Percentiles rank a stretch among this genome's conserved stretches.
phyloP scores from a whole-genome alignment of 2,888 invertebrate species.

The Spodoptera picta region DNA sequence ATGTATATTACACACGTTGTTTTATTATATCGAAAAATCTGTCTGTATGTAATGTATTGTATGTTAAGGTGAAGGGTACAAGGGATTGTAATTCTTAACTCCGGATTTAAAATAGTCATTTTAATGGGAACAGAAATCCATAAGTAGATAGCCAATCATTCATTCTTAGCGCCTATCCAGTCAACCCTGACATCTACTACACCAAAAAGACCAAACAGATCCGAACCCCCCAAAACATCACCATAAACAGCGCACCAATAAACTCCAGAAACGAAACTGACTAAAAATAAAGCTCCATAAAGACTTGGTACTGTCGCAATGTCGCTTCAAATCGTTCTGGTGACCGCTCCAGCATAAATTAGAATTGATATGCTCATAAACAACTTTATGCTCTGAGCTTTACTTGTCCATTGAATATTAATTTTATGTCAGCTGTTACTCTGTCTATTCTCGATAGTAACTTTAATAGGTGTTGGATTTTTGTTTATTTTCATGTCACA shows the following conservation, averaged over 20 bases:
- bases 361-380: slow-evolving; percentile 53
- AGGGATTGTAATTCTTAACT: too few relatives aligned
- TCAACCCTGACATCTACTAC: too few relatives aligned
- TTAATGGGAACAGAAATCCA: too few relatives aligned
- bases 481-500: background rate
- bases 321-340: slow-evolving; percentile 42
- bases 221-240: slow-evolving; percentile 5
- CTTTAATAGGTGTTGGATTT: slow-evolving; percentile 15
- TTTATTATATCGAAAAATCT: too few relatives aligned
- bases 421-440: slow-evolving; percentile 51
- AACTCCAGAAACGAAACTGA: slow-evolving; percentile 25
- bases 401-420: slow-evolving; percentile 53
- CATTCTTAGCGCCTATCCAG: too few relatives aligned
- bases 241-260: slow-evolving; percentile 22
- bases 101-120: too few relatives aligned
- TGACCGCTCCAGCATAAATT: slow-evolving; percentile 52
- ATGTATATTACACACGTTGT: too few relatives aligned
- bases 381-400: slow-evolving; percentile 49
- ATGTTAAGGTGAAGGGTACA: too few relatives aligned
- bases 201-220: background rate
- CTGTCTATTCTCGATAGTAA: slow-evolving; percentile 13
- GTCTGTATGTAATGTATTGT: too few relatives aligned
- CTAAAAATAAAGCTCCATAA: slow-evolving; percentile 40
- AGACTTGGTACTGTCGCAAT: slow-evolving; percentile 22
- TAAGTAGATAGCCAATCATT: too few relatives aligned